Percentiles rank a stretch among this genome's conserved stretches.
Evolutionary conservation across 1,140 invertebrate genomes (phyloP).

Genomic region (Ceratoteleas bidentatus): DNA sequence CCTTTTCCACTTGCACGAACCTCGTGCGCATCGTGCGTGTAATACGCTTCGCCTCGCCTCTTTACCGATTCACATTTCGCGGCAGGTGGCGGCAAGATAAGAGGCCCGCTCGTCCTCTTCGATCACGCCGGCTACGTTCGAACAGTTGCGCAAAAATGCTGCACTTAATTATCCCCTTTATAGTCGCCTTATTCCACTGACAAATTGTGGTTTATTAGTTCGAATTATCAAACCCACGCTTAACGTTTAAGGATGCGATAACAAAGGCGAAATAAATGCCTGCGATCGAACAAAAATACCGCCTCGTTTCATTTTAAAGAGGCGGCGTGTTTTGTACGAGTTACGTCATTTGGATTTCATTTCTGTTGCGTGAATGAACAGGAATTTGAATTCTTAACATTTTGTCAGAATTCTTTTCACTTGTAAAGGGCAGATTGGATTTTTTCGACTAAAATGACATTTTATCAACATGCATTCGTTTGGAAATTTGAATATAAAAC

Average conservation of each 20-base stretch:
- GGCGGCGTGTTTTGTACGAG: too few species aligned
- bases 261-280: not conserved
- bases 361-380: too few species aligned
- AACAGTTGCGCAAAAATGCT: constrained; percentile 58
- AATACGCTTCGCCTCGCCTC: constrained; percentile 64
- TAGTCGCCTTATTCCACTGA: constrained; percentile 46
- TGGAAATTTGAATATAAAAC: too few species aligned
- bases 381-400: too few species aligned
- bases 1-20: constrained; percentile 53
- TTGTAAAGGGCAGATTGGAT: too few species aligned
- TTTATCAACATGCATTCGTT: too few species aligned
- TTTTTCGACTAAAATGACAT: too few species aligned
- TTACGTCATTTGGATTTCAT: too few species aligned
- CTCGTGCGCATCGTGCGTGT: constrained; percentile 63
- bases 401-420: too few species aligned
- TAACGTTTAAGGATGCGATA: constrained; percentile 18
- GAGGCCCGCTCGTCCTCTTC: constrained; percentile 36
- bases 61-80: constrained; percentile 64
- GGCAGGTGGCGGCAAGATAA: constrained; percentile 66
- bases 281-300: not conserved
- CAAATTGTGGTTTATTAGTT: constrained; percentile 44
- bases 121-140: constrained; percentile 18
- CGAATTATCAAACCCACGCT: constrained; percentile 32
- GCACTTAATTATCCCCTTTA: constrained; percentile 40
- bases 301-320: too few species aligned